Evolutionary conservation across 2,113 vertebrate species (phyloP), one percentile per base, ranked within the genome.

Genomic region (Anoplopoma fimbria): DNA sequence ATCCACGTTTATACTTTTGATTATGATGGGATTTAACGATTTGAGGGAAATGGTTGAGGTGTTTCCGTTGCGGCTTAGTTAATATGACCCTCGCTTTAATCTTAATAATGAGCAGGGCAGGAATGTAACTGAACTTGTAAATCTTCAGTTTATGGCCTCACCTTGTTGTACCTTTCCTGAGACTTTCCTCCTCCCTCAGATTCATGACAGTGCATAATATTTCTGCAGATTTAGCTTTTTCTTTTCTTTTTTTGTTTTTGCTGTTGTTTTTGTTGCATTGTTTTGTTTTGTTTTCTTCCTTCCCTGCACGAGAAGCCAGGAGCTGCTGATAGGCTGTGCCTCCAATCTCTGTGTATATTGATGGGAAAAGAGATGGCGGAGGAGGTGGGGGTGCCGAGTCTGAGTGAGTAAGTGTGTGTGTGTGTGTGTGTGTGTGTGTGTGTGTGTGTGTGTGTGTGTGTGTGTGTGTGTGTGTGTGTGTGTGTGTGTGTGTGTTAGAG

Each of bases 321-420:
- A 87, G 81, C 77, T 79, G 81, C 69, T 83, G 81, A 77, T 76
- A 6, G 62, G 47, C 70, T 77, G 67, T 13, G 75, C 49, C 72
- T 90, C 73, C 82, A 55, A 14, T 89, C 69, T 80, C 64, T 51
- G 58, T 70, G 77, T 81, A 62, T 83, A 78, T 64, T 79, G 76
- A 81, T 73, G 57, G 75, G 34, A 71, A 81, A 81, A 73, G 65
- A 78, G 78, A 40, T 64, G 72, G 72, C 75, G 47, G 74, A 38
- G 17, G 69, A 12, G 38, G 27, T 2, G 6, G 33, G 12, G 47
- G 25, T 70, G 60, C 25, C 13, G 36, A 29, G 49, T 15, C 72
- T 12, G 51, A 19, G 31, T 51, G 49, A 17, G 21, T 63, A 21
- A 19, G 29, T 34, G 27, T 57, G 69, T 63, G 55, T 6, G 38